Evolutionary conservation across 2,888 invertebrate species (phyloP).

Genomic region (Drosophila cracens): DNA sequence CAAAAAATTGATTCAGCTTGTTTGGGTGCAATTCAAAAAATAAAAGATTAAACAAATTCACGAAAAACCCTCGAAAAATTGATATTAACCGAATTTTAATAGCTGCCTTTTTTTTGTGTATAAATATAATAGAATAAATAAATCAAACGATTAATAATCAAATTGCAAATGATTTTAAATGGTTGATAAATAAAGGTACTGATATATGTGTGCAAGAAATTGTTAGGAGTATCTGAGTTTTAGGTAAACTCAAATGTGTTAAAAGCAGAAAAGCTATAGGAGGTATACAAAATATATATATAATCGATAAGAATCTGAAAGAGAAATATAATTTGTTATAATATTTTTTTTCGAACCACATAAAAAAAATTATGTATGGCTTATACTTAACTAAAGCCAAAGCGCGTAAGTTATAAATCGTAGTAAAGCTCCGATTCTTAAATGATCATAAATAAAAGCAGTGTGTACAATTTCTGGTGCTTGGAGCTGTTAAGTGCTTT

Average conservation of each 20-base stretch:
- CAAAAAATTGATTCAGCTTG: conserved; percentile 15
- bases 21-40: background rate
- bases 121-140: background rate
- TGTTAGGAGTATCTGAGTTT: too few relatives aligned
- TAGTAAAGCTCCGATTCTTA: background rate
- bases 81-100: conserved; percentile 23
- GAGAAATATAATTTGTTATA: too few relatives aligned
- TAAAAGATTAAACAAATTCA: background rate
- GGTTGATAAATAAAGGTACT: background rate
- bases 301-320: background rate
- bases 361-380: background rate
- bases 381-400: background rate
- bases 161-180: background rate
- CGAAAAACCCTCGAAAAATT: conserved; percentile 16
- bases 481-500: conserved; percentile 35
- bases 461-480: background rate
- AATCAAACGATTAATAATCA: background rate
- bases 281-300: too few relatives aligned
- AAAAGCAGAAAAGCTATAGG: too few relatives aligned
- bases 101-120: conserved; percentile 5
- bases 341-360: too few relatives aligned
- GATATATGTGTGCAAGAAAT: too few relatives aligned
- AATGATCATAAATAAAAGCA: background rate
- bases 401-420: background rate
- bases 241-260: too few relatives aligned